phyloP scores from a whole-genome alignment of 1,140 invertebrate species.

The Lasioglossum baleicum region DNA sequence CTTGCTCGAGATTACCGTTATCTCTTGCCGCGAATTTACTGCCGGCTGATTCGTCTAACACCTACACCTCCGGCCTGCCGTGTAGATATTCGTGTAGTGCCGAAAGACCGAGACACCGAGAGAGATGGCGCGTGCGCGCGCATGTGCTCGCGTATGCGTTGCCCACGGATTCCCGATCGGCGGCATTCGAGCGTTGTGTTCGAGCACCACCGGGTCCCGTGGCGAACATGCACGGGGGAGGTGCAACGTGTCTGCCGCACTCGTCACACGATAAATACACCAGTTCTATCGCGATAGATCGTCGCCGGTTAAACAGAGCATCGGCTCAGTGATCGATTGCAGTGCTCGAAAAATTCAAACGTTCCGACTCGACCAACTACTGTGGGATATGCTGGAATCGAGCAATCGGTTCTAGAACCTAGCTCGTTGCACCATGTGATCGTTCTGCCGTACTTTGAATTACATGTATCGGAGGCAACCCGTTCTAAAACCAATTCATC shows the following conservation, averaged over 20 bases:
- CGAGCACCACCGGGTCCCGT: background rate
- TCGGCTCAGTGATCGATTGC: slow-evolving; percentile 4
- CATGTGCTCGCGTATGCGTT: slow-evolving; percentile 11
- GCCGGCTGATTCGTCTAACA: slow-evolving; percentile 54
- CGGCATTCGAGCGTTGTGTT: slow-evolving; percentile 36
- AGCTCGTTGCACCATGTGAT: no score
- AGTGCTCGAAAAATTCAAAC: no score
- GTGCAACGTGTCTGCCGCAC: slow-evolving; percentile 34
- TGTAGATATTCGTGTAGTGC: background rate
- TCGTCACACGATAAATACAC: background rate
- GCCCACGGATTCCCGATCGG: slow-evolving; percentile 22
- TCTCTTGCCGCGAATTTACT: slow-evolving; percentile 58
- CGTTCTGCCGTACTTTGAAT: no score
- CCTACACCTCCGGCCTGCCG: slow-evolving; percentile 17
- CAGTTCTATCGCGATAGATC: background rate
- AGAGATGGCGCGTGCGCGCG: background rate
- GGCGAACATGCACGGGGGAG: background rate
- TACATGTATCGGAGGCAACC: no score
- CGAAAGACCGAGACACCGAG: no score
- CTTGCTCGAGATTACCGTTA: slow-evolving; percentile 60
- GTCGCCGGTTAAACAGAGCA: background rate
- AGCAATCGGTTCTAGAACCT: no score
- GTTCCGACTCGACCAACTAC: no score
- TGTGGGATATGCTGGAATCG: no score
- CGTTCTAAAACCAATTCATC: no score